phyloP scores from a whole-genome alignment of 64 coral and sea anemone species.

The Montipora cactus region DNA sequence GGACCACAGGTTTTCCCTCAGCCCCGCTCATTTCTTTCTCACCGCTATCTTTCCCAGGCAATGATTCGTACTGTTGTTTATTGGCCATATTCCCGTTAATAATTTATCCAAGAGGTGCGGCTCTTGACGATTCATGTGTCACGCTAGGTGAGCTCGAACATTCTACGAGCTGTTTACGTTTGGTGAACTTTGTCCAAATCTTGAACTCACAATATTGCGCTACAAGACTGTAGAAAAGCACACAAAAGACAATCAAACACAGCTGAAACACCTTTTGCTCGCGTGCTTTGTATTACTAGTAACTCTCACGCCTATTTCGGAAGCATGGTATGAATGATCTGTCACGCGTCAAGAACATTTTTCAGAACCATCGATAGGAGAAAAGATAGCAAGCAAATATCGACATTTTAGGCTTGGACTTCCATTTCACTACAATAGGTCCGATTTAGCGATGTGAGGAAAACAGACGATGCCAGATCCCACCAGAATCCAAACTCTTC shows the following conservation, averaged over 20 bases:
- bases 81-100: conserved; percentile 29
- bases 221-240: background rate
- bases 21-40: background rate
- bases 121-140: background rate
- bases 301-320: no score
- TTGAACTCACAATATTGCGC: background rate
- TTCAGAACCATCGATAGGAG: no score
- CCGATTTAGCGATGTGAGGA: no score
- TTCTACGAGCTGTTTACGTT: background rate
- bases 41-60: conserved; percentile 49
- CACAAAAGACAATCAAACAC: no score
- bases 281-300: no score
- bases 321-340: no score
- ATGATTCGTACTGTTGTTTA: conserved; percentile 57
- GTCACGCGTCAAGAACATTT: background rate
- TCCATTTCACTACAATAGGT: no score
- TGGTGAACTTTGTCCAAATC: background rate
- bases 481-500: no score
- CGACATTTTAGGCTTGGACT: no score
- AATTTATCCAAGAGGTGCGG: conserved; percentile 34
- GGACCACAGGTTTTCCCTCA: background rate
- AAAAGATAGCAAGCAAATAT: no score
- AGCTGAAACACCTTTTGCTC: no score
- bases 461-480: no score
- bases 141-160: background rate